Base-by-base conservation (phyloP, 2,113 vertebrate genomes). In the Ceyx cyanopectus region DNA sequence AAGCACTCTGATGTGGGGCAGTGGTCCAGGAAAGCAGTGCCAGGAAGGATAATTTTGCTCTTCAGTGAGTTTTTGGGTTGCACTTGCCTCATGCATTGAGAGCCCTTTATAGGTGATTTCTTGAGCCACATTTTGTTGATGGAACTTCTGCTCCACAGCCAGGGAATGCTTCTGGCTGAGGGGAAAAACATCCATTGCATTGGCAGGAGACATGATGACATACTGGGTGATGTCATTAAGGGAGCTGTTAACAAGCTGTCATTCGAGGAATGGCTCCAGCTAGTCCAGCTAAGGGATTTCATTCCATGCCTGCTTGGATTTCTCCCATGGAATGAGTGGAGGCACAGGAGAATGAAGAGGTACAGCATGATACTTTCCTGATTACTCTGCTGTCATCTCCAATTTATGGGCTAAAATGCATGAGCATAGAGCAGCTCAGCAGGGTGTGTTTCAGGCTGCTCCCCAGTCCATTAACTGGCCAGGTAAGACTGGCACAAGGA, bases 151-250 rank as follows among this genome's bases (percentile, higher is more conserved):
- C 63, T 95, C 60, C 40, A 50, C 65, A 85, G 94, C 60, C 94
- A 92, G 81, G 54, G 78, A 94, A 70, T 54, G 13, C 50, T 96
- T 93, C 79, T 91, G 70, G 53, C 81, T 85, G n/a, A 11, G 68
- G 12, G 6, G 53, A 60, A 73, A 48, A 78, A 62, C 37, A 53
- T 84, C 85, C 34, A 41, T 87, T 62, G 54, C 72, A 62, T 65
- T 97, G 94, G 95, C 95, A 96, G 92, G 56, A 93, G 93, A 86
- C 89, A 85, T 95, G 94, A 93, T 93, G 94, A 93, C 96, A 96
- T 96, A 94, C 85, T 95, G 96, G 92, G 69, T 95, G 92, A 96
- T 97, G 92, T 96, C 96, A 95, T 94, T 94, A 95, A 92, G 90
- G 93, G 92, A 96, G 73, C 70, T 89, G 89, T 94, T 97, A 97